Base-by-base conservation (phyloP, 1,140 invertebrate genomes). In the Rhagoletis pomonella region DNA sequence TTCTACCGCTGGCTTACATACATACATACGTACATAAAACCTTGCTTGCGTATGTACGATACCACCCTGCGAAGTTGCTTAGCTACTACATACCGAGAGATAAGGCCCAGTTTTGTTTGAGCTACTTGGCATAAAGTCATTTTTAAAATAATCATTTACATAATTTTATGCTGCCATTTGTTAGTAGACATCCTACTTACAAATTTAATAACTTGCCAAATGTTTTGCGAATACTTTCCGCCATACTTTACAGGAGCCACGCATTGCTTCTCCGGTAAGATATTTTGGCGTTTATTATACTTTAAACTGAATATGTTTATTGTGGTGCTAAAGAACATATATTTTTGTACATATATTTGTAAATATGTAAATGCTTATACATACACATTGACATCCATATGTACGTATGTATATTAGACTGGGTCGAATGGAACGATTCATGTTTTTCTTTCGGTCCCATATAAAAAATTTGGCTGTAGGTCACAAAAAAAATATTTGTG, bases 61-160 rank as follows among this genome's bases (percentile, higher is more conserved):
- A 9, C 9, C 1, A 10, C 12, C 14, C 12, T 77, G 2, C 47
- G 47, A 10, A 67, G 7, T 81, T 81, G 14, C 69, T 47, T 19
- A 73, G 1, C 50, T 55, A 5, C 3, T 55, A 1, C 29, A 29
- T 29, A 7, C 10, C 50, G 50, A 55, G 29, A 29, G 29, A 29
- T 29, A 29, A 29, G 29, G 2, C 44, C 17, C 10, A 10, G 50
- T 14, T 47, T 81, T 19, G n/a, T 55, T 81, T 81, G 9, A 17
- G 47, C n/a, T 47, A 47, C 47, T 81, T 19, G 29, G 73, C 73
- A 73, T 39, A 4, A 47, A 44, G 17, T 73, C 42, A 29, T 73
- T 55, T 73, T 73, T 47, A 73, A 67, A 39, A 73, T 73, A 73
- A 73, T 73, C 67, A 73, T 73, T 73, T 73, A 47, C 67, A 73